phyloP scores from a whole-genome alignment of 1,140 invertebrate species.

The Odontomachus brunneus region DNA sequence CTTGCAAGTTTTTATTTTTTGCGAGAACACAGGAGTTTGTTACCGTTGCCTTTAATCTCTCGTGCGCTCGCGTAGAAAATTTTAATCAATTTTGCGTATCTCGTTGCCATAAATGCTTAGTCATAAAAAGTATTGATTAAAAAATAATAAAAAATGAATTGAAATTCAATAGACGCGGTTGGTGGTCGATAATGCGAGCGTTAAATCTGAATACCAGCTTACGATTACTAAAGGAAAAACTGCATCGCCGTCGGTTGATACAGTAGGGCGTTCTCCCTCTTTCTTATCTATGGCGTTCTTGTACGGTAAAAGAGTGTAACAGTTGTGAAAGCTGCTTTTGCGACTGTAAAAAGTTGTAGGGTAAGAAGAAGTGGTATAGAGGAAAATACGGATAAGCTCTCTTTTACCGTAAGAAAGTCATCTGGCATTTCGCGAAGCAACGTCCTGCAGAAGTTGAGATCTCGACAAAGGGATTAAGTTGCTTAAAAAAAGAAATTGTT shows the following conservation, averaged over 20 bases:
- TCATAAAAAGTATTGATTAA: neutral
- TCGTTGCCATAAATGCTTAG: neutral
- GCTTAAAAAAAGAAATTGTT: too few relatives aligned
- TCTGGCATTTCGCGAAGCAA: neutral
- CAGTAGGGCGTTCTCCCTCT: neutral
- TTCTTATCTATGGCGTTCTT: constrained; percentile 15
- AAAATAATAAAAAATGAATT: neutral
- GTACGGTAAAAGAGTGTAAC: constrained; percentile 9
- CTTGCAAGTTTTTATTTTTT: neutral
- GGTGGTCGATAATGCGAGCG: neutral
- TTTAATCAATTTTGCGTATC: neutral
- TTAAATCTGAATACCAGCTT: constrained; percentile 9
- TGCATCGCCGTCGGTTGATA: constrained; percentile 39
- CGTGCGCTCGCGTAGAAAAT: neutral
- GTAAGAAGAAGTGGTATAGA: too few relatives aligned
- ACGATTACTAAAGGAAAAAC: neutral
- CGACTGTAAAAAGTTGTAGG: neutral
- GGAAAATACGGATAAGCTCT: neutral
- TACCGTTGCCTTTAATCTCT: neutral
- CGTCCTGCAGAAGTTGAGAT: neutral
- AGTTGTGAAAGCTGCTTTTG: neutral
- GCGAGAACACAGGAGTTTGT: neutral
- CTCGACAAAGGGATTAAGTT: too few relatives aligned
- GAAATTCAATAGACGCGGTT: neutral
- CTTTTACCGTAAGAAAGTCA: neutral